phyloP scores from a whole-genome alignment of 2,797 vertebrate genomes.

The Sebastes trivittatus region DNA sequence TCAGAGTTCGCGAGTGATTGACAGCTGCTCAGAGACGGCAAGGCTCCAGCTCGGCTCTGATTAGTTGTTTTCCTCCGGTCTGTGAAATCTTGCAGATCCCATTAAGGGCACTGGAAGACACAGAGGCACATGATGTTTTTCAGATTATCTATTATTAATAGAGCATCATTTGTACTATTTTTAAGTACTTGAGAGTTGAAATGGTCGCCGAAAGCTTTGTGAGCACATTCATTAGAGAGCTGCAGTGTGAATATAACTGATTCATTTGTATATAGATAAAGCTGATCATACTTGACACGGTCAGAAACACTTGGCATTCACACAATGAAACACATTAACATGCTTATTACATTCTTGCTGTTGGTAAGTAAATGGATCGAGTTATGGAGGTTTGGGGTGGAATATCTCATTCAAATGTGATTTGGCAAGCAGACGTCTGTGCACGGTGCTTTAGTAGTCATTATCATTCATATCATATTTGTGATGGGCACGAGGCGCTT shows the following conservation, averaged over 20 bases:
- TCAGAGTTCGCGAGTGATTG: too few species aligned
- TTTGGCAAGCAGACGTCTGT: slow-evolving; percentile 24
- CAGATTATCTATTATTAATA: not conserved
- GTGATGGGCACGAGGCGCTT: slow-evolving; percentile 2
- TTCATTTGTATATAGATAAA: not conserved
- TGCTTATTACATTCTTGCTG: not conserved
- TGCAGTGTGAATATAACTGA: not conserved
- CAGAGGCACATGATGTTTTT: too few species aligned
- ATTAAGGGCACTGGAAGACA: too few species aligned
- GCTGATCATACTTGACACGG: not conserved
- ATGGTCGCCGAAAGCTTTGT: not conserved
- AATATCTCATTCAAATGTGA: slow-evolving; percentile 21
- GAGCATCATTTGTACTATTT: not conserved
- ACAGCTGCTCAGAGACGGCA: too few species aligned
- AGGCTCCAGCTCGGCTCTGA: too few species aligned
- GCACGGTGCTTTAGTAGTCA: slow-evolving; percentile 23
- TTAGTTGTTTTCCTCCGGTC: too few species aligned
- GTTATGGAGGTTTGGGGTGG: slow-evolving; percentile 8
- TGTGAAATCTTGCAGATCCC: too few species aligned
- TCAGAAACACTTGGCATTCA: too few species aligned
- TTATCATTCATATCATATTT: slow-evolving; percentile 51
- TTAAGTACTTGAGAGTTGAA: not conserved
- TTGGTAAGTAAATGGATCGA: not conserved
- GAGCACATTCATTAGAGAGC: not conserved
- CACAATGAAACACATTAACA: not conserved